These are phyloP conservation scores for Tetheella fluctuosa DNA, from an alignment of 2,888 invertebrate species.

Conservation along the genomic window DNA sequence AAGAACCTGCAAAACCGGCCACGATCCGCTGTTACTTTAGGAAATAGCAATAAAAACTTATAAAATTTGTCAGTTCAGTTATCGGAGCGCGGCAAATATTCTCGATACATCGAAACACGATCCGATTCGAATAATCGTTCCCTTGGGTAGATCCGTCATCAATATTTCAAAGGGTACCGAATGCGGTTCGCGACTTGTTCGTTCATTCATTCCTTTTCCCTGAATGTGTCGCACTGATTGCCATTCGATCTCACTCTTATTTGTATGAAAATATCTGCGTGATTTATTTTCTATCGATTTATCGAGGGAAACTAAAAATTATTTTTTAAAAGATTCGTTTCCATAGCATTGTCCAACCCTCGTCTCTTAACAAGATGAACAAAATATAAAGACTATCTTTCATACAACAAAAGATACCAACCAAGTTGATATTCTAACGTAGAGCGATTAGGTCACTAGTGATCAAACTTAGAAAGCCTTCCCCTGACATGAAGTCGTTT, in stretches of 20 bases:
- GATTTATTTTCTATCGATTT: slow-evolving; percentile 9
- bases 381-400: not conserved
- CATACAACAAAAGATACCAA: not conserved
- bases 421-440: not conserved
- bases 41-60: slow-evolving; percentile 56
- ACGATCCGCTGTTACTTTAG: slow-evolving; percentile 28
- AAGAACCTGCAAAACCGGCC: slow-evolving; percentile 20
- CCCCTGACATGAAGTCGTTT: slow-evolving; percentile 37
- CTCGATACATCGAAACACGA: slow-evolving; percentile 55
- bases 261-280: slow-evolving; percentile 37
- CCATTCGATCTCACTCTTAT: slow-evolving; percentile 53
- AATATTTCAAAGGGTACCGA: slow-evolving; percentile 65
- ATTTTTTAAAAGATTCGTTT: too few relatives aligned
- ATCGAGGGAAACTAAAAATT: slow-evolving; percentile 11
- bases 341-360: not conserved
- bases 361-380: not conserved
- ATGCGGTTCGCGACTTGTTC: slow-evolving; percentile 58
- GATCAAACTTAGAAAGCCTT: slow-evolving; percentile 38
- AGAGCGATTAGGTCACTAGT: slow-evolving; percentile 28
- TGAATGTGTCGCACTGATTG: slow-evolving; percentile 54
- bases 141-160: slow-evolving; percentile 66
- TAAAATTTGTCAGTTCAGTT: slow-evolving; percentile 55
- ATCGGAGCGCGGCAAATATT: slow-evolving; percentile 45
- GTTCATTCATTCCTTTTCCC: slow-evolving; percentile 47
- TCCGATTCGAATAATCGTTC: slow-evolving; percentile 62